Evolutionary conservation across 2,888 invertebrate species (phyloP).

Genomic region (Dorcus hopei): DNA sequence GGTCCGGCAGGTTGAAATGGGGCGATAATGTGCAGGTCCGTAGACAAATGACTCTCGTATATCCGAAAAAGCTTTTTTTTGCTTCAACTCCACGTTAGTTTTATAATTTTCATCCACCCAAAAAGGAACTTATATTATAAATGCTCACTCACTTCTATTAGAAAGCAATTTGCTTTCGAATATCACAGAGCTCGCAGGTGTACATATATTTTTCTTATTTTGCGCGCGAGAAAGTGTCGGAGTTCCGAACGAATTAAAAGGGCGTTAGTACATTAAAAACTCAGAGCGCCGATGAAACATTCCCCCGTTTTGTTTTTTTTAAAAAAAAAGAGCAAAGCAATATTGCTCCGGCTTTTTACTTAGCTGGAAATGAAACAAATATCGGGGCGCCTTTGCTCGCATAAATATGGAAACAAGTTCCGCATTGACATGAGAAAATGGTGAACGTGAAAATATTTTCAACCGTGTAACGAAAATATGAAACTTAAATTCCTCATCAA

Average conservation of each 20-base stretch:
- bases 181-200: no score
- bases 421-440: constrained; percentile 1
- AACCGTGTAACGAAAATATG: not conserved
- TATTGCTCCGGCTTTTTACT: no score
- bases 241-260: constrained; percentile 6
- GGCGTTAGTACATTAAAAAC: constrained; percentile 7
- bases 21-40: constrained; percentile 14
- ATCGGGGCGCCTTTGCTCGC: no score
- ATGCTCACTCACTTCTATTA: no score
- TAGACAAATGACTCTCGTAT: constrained; percentile 13
- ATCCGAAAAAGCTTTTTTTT: not conserved
- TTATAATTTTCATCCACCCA: no score
- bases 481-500: constrained; percentile 15
- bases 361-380: no score
- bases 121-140: no score
- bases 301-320: no score
- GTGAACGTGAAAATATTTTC: not conserved
- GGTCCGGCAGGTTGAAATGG: constrained; percentile 12
- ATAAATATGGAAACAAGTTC: constrained; percentile 1
- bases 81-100: no score
- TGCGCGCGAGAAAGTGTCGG: not conserved
- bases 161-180: no score
- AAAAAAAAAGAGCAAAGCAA: no score
- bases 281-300: no score
- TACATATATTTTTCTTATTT: constrained; percentile 7